Conservation (phyloP, 2,797 vertebrate species). For the Lacerta bilineata region DNA sequence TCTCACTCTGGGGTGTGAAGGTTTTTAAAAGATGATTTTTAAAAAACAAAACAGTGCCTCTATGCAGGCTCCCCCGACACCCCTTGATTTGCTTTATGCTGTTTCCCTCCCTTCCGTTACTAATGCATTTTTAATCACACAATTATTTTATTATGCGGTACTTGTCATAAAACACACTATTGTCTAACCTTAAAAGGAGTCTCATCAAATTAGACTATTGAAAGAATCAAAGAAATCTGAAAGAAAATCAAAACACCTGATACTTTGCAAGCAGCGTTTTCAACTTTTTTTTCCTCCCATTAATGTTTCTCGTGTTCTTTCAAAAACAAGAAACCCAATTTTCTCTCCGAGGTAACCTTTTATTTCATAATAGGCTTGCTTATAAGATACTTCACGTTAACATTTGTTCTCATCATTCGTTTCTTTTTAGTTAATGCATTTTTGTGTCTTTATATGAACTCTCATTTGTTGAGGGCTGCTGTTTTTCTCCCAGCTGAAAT, state of each 20-base stretch:
- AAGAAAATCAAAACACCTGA: constrained; percentile 71
- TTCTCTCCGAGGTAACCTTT: constrained; percentile 62
- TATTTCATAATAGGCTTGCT: constrained; percentile 66
- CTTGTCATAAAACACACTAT: constrained; percentile 58
- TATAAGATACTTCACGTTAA: constrained; percentile 55
- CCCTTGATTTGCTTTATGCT: constrained; percentile 66
- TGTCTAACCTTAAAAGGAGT: constrained; percentile 68
- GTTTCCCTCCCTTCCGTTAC: constrained; percentile 64
- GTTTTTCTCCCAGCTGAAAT: constrained; percentile 38
- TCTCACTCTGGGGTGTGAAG: constrained; percentile 17
- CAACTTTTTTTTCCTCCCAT: constrained; percentile 36
- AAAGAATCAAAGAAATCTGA: constrained; percentile 65
- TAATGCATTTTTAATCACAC: constrained; percentile 75
- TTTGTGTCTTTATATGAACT: constrained; percentile 21
- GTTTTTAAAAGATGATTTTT: constrained; percentile 60
- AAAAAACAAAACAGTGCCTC: constrained; percentile 24
- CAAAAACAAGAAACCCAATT: constrained; percentile 68
- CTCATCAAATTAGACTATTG: constrained; percentile 68
- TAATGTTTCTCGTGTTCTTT: constrained; percentile 64
- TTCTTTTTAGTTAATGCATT: constrained; percentile 57
- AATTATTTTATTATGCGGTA: constrained; percentile 73
- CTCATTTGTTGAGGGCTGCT: constrained; percentile 56
- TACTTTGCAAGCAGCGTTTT: constrained; percentile 62
- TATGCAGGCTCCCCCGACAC: constrained; percentile 48
- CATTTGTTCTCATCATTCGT: constrained; percentile 49